phyloP scores from a whole-genome alignment of 1,140 invertebrate species.

The Eurosta solidaginis region DNA sequence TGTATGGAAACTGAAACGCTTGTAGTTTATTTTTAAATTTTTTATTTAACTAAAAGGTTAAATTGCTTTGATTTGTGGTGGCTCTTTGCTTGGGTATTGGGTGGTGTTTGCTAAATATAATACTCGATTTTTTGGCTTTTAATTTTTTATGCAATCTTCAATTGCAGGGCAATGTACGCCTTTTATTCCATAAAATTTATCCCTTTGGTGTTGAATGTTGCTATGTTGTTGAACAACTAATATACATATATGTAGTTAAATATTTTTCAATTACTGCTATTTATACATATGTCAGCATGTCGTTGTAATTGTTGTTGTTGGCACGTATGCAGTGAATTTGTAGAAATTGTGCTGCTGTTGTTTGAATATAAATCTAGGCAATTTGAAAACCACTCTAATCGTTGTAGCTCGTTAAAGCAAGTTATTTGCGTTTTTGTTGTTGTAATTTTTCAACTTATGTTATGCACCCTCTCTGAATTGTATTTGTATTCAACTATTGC shows the following conservation, averaged over 20 bases:
- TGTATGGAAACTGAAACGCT: too few relatives aligned
- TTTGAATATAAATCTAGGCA: not conserved
- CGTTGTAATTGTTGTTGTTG: not conserved
- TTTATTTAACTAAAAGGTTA: too few relatives aligned
- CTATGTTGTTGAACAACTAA: not conserved
- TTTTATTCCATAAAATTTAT: too few relatives aligned
- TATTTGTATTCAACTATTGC: not conserved
- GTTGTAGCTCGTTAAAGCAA: too few relatives aligned
- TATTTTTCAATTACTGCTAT: not conserved
- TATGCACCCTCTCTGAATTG: not conserved
- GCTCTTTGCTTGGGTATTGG: too few relatives aligned
- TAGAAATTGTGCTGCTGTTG: constrained; percentile 29
- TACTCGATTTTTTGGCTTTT: too few relatives aligned
- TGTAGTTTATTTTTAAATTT: too few relatives aligned
- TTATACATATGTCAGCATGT: not conserved
- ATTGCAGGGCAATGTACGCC: too few relatives aligned
- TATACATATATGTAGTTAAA: not conserved
- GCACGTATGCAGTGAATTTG: constrained; percentile 16
- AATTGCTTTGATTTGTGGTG: too few relatives aligned
- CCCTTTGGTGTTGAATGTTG: not conserved
- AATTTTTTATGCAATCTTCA: too few relatives aligned
- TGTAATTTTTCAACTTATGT: not conserved
- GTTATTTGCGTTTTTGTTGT: too few relatives aligned
- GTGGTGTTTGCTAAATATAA: too few relatives aligned
- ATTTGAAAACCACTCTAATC: not conserved